A percentile compares a stretch with the other conserved stretches of the same genome.
phyloP scores from a whole-genome alignment of 2,888 invertebrate genomes.

The Oscheius myriophilus region DNA sequence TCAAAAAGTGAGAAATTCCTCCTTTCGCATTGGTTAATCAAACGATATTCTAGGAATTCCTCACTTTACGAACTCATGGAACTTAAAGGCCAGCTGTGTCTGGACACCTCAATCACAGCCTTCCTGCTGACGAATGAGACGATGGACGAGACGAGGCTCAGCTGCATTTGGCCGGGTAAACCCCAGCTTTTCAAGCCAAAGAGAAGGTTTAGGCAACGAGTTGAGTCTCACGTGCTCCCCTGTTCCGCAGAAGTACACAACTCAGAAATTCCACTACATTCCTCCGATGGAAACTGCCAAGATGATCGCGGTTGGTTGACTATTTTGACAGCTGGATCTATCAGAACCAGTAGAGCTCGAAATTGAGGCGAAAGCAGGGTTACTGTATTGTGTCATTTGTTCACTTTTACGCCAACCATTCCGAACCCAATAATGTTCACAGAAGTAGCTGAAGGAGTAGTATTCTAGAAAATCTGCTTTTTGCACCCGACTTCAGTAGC shows the following conservation, averaged over 20 bases:
- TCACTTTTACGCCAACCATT: no score
- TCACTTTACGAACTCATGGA: not conserved
- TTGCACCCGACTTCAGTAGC: no score
- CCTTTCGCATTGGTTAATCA: not conserved
- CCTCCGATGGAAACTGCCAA: not conserved
- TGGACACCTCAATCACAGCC: conserved; percentile 33
- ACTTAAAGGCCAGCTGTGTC: conserved; percentile 22
- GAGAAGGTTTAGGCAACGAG: not conserved
- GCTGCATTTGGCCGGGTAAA: conserved; percentile 49
- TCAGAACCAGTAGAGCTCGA: no score
- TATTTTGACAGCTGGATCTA: no score
- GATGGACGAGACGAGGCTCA: conserved; percentile 30
- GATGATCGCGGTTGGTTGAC: not conserved
- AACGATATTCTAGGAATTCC: not conserved
- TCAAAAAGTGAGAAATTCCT: not conserved
- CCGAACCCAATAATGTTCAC: no score
- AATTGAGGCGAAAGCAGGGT: no score
- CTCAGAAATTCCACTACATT: conserved; percentile 21
- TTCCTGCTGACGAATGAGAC: conserved; percentile 39
- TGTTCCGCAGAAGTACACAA: conserved; percentile 35
- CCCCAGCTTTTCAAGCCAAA: not conserved
- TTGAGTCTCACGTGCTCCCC: conserved; percentile 27
- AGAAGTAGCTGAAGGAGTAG: no score
- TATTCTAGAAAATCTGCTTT: no score
- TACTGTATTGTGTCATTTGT: no score